These are phyloP conservation scores for Trisateles emortualis DNA, from an alignment of 2,888 invertebrate genomes.

Conservation along the genomic window DNA sequence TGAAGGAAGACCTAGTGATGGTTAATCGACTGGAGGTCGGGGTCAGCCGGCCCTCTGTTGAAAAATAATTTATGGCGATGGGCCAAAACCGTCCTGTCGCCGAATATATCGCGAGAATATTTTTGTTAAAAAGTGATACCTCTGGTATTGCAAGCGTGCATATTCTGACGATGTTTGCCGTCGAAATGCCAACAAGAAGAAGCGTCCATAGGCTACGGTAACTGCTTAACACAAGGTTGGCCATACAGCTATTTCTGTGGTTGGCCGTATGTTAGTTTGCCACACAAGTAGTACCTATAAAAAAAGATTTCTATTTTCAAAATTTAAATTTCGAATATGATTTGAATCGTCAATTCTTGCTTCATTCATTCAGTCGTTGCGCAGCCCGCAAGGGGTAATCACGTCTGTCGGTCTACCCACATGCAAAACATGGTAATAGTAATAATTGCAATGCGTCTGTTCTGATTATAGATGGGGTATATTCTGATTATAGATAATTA, in stretches of 20 bases:
- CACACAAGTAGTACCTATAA: too few species aligned
- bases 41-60: constrained; percentile 74
- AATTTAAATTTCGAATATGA: constrained; percentile 36
- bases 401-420: constrained; percentile 46
- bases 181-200: too few species aligned
- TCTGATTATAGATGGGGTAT: constrained; percentile 65
- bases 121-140: too few species aligned
- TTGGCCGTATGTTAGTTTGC: constrained; percentile 44
- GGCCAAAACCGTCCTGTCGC: constrained; percentile 60
- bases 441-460: constrained; percentile 58
- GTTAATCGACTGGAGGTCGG: constrained; percentile 86
- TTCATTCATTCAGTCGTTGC: constrained; percentile 17
- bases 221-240: too few species aligned
- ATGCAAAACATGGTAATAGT: constrained; percentile 66
- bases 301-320: constrained; percentile 37
- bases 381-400: constrained; percentile 54
- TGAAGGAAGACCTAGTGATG: constrained; percentile 85
- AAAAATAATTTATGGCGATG: constrained; percentile 75
- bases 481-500: constrained; percentile 84
- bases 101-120: constrained; percentile 52
- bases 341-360: constrained; percentile 39
- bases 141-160: too few species aligned
- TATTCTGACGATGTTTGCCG: too few species aligned
- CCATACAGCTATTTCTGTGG: too few species aligned
- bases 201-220: too few species aligned